A percentile compares a stretch with the other conserved stretches of the same genome.
phyloP scores from a whole-genome alignment of 2,888 invertebrate species.

The Drosophila diplacantha region DNA sequence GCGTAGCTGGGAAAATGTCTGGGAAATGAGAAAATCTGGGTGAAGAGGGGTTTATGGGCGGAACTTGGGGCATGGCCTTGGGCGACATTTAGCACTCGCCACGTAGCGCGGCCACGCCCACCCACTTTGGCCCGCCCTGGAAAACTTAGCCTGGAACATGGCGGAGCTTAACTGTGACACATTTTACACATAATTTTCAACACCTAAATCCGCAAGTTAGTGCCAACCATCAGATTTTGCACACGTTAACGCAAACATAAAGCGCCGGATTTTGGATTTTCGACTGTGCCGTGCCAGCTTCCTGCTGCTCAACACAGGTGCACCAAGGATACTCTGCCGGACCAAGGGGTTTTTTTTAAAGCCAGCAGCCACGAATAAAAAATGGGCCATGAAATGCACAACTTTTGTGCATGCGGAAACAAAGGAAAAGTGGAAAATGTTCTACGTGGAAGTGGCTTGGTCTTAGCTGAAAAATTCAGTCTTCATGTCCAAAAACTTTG shows the following conservation, averaged over 20 bases:
- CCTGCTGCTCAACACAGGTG: conserved; percentile 5
- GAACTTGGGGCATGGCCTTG: conserved; percentile 36
- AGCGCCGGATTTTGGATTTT: conserved; percentile 56
- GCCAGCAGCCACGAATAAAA: conserved; percentile 19
- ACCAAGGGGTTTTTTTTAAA: conserved; percentile 34
- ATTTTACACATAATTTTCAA: conserved; percentile 72
- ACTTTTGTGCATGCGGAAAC: conserved; percentile 18
- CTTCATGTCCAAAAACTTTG: conserved; percentile 2
- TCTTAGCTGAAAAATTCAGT: conserved; percentile 4
- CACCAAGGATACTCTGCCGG: conserved; percentile 7
- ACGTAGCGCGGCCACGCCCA: conserved; percentile 40
- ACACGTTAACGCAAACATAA: conserved; percentile 70
- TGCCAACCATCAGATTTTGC: conserved; percentile 68
- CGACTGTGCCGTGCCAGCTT: conserved; percentile 16
- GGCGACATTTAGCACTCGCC: conserved; percentile 56
- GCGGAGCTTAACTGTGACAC: conserved; percentile 67
- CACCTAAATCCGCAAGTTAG: conserved; percentile 73
- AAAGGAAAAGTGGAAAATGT: conserved; percentile 10
- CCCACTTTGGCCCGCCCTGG: conserved; percentile 12
- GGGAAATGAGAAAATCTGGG: conserved; percentile 11
- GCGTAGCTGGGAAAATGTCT: conserved; percentile 28
- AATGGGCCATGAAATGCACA: conserved; percentile 25
- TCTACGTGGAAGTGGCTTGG: conserved; percentile 6
- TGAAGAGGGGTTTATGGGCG: neutral
- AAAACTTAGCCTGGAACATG: conserved; percentile 36